A percentile compares a stretch with the other conserved stretches of the same genome.
These are phyloP conservation scores for Pionites leucogaster DNA, from an alignment of 2,113 vertebrate species.

Conservation along the genomic window DNA sequence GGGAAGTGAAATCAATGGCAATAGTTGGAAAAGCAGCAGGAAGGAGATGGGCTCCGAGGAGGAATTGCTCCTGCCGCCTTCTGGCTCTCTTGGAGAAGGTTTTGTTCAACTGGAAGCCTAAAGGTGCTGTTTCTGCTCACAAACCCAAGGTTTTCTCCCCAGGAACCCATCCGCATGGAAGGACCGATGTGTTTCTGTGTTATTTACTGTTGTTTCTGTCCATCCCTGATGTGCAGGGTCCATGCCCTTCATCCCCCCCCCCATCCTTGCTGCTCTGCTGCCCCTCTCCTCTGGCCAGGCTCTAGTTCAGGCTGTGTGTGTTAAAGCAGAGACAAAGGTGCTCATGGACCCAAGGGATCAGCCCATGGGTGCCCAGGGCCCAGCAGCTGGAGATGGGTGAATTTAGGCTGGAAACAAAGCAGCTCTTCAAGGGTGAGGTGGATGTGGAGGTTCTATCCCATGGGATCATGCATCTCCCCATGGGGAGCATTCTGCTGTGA, in stretches of 20 bases:
- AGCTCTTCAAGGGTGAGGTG: background rate
- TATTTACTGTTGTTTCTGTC: background rate
- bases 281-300: background rate
- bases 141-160: background rate
- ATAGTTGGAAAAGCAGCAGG: background rate
- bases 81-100: background rate
- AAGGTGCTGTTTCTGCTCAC: background rate
- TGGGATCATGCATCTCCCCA: background rate
- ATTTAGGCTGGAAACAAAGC: background rate
- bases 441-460: fast-evolving
- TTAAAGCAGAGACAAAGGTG: background rate
- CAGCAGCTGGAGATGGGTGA: background rate
- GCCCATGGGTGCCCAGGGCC: background rate
- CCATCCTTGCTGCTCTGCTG: background rate
- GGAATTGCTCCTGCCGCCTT: background rate
- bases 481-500: fast-evolving
- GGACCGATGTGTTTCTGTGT: background rate
- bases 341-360: background rate
- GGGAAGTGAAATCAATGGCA: background rate
- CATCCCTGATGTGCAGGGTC: too few species aligned
- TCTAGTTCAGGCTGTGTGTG: background rate
- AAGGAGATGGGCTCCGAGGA: background rate
- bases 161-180: background rate
- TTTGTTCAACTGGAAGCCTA: background rate
- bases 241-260: background rate